Conservation (phyloP, 1,140 invertebrate genomes). For the Leptinotarsa texana region DNA sequence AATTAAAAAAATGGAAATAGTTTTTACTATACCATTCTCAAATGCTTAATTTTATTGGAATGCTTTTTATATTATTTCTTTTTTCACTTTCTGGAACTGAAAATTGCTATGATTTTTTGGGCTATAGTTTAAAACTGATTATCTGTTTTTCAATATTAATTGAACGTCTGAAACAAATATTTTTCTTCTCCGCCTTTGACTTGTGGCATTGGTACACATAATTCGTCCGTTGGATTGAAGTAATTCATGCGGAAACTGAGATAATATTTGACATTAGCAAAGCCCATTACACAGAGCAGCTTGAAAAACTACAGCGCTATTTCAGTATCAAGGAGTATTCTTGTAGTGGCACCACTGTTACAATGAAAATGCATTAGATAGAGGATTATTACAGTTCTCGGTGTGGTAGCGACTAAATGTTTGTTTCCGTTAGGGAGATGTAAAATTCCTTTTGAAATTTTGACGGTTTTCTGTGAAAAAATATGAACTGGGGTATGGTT, state of each 20-base stretch:
- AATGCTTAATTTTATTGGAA: neutral
- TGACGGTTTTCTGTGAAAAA: constrained; percentile 25
- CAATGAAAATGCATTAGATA: constrained; percentile 29
- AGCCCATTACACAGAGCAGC: constrained; percentile 12
- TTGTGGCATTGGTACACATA: neutral
- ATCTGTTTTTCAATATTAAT: no score
- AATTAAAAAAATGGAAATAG: no score
- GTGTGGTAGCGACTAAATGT: constrained; percentile 6
- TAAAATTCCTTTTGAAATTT: neutral
- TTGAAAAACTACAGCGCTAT: constrained; percentile 10
- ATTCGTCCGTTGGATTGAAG: constrained; percentile 36
- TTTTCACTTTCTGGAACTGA: no score
- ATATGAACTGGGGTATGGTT: constrained; percentile 30
- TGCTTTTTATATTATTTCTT: neutral
- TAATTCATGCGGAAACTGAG: constrained; percentile 49
- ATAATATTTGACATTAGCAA: constrained; percentile 50
- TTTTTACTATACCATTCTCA: no score
- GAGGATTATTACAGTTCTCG: constrained; percentile 4
- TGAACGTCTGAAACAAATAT: neutral
- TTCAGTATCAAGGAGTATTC: constrained; percentile 10
- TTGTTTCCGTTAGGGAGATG: constrained; percentile 9
- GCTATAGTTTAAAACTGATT: no score
- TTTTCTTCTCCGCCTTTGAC: neutral
- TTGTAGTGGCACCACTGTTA: constrained; percentile 30
- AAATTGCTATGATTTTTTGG: no score